phyloP scores from a whole-genome alignment of 2,113 vertebrate genomes.

The Scomber scombrus region DNA sequence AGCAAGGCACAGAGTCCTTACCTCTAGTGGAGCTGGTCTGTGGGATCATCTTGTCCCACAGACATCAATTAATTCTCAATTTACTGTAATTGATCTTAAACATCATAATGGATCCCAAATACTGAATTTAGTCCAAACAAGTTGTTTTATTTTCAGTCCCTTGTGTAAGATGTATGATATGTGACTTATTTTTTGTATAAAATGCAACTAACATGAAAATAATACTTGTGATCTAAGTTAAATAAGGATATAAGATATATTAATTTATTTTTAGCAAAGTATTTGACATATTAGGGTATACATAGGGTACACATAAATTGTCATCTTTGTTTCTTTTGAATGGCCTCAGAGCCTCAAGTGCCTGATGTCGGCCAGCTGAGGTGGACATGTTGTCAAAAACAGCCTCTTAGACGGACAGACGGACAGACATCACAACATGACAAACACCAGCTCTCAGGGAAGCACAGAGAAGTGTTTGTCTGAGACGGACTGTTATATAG shows the following conservation, averaged over 20 bases:
- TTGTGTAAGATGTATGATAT: background rate
- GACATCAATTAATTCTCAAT: no score
- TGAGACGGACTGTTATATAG: conserved; percentile 21
- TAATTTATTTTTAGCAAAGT: background rate
- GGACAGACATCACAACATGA: conserved; percentile 40
- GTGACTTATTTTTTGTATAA: background rate
- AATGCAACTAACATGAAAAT: background rate
- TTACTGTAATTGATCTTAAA: no score
- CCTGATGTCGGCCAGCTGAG: conserved; percentile 54
- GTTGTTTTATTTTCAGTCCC: no score
- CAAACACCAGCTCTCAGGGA: conserved; percentile 58
- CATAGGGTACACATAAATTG: background rate
- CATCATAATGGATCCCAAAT: background rate
- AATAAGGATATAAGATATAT: background rate
- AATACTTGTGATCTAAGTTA: background rate
- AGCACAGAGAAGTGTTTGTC: conserved; percentile 17
- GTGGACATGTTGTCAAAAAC: conserved; percentile 62
- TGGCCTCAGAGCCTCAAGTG: conserved; percentile 22
- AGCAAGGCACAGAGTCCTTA: background rate
- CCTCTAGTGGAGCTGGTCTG: background rate
- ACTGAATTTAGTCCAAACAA: background rate
- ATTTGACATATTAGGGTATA: background rate
- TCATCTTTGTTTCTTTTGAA: conserved; percentile 19
- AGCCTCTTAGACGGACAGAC: conserved; percentile 42
- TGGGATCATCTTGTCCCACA: no score